Evolutionary conservation across 2,113 vertebrate genomes (phyloP).

Genomic region (Tetrao urogallus): DNA sequence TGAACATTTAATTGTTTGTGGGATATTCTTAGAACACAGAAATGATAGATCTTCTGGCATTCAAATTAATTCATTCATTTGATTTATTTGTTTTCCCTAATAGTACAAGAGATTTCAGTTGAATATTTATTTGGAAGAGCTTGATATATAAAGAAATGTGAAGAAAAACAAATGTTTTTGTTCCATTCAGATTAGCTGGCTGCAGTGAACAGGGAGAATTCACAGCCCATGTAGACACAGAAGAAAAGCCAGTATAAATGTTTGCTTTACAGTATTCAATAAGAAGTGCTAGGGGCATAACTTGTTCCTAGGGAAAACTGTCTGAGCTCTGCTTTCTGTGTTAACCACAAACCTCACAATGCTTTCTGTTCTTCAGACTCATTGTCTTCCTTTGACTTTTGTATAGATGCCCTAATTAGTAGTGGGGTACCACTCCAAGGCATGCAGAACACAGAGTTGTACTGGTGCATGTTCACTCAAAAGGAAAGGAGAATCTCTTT

Average conservation of each 20-base stretch:
- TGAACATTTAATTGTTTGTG: conserved; percentile 48
- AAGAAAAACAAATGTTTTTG: conserved; percentile 55
- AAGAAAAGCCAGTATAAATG: conserved; percentile 62
- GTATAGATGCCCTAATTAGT: not conserved
- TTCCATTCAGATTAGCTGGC: conserved; percentile 33
- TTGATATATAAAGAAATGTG: conserved; percentile 40
- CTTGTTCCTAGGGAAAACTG: conserved; percentile 17
- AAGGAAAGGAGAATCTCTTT: not conserved
- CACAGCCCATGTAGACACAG: conserved; percentile 1
- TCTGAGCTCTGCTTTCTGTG: not conserved
- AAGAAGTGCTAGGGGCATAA: conserved; percentile 27
- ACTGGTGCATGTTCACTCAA: not conserved
- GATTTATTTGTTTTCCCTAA: conserved; percentile 68
- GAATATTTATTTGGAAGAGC: conserved; percentile 50
- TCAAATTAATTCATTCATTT: conserved; percentile 44
- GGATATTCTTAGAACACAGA: conserved; percentile 67
- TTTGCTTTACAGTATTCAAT: conserved; percentile 41
- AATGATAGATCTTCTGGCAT: conserved; percentile 34
- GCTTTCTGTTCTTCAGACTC: not conserved
- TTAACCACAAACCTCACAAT: not conserved
- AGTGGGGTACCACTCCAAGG: not conserved
- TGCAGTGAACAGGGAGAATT: conserved; percentile 3
- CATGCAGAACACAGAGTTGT: not conserved
- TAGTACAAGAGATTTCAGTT: conserved; percentile 20
- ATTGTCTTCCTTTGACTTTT: not conserved